phyloP scores from a whole-genome alignment of 2,888 invertebrate genomes.

The Atethmia centrago region DNA sequence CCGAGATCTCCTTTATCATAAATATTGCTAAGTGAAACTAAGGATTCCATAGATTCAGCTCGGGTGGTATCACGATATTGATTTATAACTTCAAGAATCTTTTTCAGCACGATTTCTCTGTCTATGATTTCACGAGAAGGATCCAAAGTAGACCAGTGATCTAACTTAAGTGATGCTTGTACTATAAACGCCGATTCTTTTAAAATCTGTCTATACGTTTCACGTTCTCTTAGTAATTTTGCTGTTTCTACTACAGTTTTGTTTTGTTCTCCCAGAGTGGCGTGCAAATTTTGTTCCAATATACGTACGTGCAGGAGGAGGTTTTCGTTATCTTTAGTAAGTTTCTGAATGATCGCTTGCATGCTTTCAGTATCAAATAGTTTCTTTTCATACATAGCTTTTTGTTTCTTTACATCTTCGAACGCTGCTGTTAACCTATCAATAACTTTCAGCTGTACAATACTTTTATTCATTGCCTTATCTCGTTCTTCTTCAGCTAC shows the following conservation, averaged over 20 bases:
- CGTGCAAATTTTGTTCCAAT: slow-evolving; percentile 91
- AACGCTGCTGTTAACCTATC: slow-evolving; percentile 91
- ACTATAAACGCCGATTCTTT: slow-evolving; percentile 91
- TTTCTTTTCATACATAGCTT: slow-evolving; percentile 83
- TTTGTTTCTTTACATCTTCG: slow-evolving; percentile 88
- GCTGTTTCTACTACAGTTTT: slow-evolving; percentile 84
- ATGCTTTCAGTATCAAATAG: slow-evolving; percentile 81
- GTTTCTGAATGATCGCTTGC: slow-evolving; percentile 78
- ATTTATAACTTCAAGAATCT: slow-evolving; percentile 88
- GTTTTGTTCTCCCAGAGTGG: slow-evolving; percentile 85
- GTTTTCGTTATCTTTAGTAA: slow-evolving; percentile 85
- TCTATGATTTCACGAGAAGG: slow-evolving; percentile 85
- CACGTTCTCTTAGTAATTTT: slow-evolving; percentile 88
- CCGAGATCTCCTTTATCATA: slow-evolving; percentile 93
- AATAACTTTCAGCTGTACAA: slow-evolving; percentile 92
- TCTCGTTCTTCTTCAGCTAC: slow-evolving; percentile 92
- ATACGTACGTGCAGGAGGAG: slow-evolving; percentile 86
- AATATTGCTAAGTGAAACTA: slow-evolving; percentile 88
- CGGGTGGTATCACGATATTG: slow-evolving; percentile 80
- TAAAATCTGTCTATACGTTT: slow-evolving; percentile 90
- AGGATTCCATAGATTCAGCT: slow-evolving; percentile 85
- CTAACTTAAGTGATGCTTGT: slow-evolving; percentile 90
- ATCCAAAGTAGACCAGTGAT: slow-evolving; percentile 81
- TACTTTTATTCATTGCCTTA: slow-evolving; percentile 91
- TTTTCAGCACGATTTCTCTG: slow-evolving; percentile 87